These are phyloP conservation scores for Cyclina sinensis DNA, from an alignment of 1,140 invertebrate species.

Conservation along the genomic window DNA sequence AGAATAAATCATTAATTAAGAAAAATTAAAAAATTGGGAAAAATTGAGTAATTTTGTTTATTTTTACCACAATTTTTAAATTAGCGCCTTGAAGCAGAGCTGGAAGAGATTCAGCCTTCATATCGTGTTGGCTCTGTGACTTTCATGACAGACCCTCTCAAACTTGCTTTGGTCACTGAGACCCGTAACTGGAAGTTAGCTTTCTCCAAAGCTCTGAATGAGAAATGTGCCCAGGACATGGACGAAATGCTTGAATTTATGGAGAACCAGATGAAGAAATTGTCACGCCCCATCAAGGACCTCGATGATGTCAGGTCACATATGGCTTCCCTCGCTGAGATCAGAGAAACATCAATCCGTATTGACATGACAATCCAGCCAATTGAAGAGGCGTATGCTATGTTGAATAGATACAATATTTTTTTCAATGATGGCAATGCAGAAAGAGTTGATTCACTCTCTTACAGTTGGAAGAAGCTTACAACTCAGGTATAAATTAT, in stretches of 20 bases:
- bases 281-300: conserved; percentile 93
- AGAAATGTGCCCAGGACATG: conserved; percentile 97
- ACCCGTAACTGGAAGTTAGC: conserved; percentile 93
- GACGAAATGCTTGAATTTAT: conserved; percentile 88
- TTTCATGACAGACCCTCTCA: conserved; percentile 91
- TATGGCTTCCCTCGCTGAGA: conserved; percentile 97
- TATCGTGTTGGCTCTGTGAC: conserved; percentile 86
- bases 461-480: conserved; percentile 95
- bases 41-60: too few relatives aligned
- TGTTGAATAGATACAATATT: conserved; percentile 95
- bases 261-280: conserved; percentile 85
- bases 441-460: conserved; percentile 96
- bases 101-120: conserved; percentile 84
- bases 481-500: conserved; percentile 89
- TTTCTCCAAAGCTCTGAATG: conserved; percentile 96
- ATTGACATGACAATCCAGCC: conserved; percentile 97
- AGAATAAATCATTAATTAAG: too few relatives aligned
- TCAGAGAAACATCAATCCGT: conserved; percentile 97
- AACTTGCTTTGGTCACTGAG: conserved; percentile 94
- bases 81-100: conserved; percentile 85
- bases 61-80: too few relatives aligned
- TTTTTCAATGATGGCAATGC: conserved; percentile 96
- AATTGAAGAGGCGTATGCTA: conserved; percentile 98
- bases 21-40: too few relatives aligned
- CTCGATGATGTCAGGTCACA: conserved; percentile 97